These are phyloP conservation scores for Peromyscus polionotus DNA, from an alignment of 2,113 vertebrate species.

Conservation along the genomic window DNA sequence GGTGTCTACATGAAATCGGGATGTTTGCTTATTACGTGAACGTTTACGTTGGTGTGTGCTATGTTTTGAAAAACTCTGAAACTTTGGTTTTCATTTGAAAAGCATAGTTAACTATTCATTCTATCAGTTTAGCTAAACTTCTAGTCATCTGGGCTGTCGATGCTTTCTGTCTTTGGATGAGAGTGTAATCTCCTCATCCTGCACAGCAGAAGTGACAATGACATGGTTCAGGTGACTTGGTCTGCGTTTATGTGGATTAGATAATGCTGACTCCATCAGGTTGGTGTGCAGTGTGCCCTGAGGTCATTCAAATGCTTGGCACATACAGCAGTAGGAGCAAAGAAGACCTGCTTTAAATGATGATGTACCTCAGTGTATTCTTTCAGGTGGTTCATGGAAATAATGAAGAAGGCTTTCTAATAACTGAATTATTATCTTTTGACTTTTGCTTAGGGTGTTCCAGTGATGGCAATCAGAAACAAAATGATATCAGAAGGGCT, in stretches of 20 bases:
- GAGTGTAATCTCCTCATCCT: slow-evolving; percentile 8
- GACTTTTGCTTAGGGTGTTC: slow-evolving; percentile 92
- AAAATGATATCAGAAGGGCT: slow-evolving; percentile 98
- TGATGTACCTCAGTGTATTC: background rate
- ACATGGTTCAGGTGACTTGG: background rate
- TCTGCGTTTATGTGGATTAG: background rate
- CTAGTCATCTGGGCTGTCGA: background rate
- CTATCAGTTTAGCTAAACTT: background rate
- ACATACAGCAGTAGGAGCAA: slow-evolving; percentile 23
- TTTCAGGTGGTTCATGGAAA: background rate
- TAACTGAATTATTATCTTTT: background rate
- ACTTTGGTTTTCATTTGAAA: slow-evolving; percentile 33
- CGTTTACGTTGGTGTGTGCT: background rate
- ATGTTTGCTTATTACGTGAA: slow-evolving; percentile 11
- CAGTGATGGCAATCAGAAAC: slow-evolving; percentile 97
- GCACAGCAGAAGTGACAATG: background rate
- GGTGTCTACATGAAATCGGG: background rate
- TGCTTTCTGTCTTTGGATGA: background rate
- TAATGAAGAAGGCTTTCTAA: slow-evolving; percentile 30
- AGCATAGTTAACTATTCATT: slow-evolving; percentile 1
- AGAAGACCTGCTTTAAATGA: slow-evolving; percentile 1
- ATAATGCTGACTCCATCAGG: background rate
- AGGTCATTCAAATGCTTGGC: background rate
- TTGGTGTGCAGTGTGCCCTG: slow-evolving; percentile 6
- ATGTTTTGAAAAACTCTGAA: background rate